These are phyloP conservation scores for Caenorhabditis becei DNA, from an alignment of 2,888 invertebrate genomes.

Conservation along the genomic window DNA sequence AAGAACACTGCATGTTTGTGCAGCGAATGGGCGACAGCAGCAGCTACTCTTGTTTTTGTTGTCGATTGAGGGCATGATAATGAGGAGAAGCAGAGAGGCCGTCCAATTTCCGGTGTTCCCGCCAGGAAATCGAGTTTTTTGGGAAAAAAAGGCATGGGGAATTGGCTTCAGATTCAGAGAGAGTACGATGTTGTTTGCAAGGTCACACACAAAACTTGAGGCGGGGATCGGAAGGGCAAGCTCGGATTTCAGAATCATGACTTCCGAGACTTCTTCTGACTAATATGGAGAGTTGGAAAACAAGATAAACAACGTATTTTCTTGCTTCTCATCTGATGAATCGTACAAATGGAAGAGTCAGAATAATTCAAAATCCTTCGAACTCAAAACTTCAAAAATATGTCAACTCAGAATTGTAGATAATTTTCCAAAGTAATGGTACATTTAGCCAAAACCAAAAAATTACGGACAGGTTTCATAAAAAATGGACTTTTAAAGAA, in stretches of 20 bases:
- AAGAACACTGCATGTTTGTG: constrained; percentile 22
- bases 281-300: background rate
- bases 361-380: no score
- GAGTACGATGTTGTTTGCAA: background rate
- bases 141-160: constrained; percentile 4
- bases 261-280: background rate
- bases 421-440: no score
- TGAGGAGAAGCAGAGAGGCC: constrained; percentile 25
- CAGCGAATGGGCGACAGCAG: constrained; percentile 3
- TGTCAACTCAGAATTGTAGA: no score
- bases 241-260: constrained; percentile 36
- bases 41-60: constrained; percentile 43
- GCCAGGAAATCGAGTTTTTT: constrained; percentile 42
- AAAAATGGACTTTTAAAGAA: no score
- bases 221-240: constrained; percentile 7
- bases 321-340: no score
- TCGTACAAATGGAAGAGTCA: no score
- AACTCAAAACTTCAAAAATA: no score
- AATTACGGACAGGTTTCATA: no score
- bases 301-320: no score
- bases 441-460: no score
- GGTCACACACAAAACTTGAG: background rate
- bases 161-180: constrained; percentile 2
- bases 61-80: constrained; percentile 54
- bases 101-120: constrained; percentile 55